A percentile compares a stretch with the other conserved stretches of the same genome.
phyloP scores from a whole-genome alignment of 2,113 vertebrate genomes.

The Heterochromis multidens region DNA sequence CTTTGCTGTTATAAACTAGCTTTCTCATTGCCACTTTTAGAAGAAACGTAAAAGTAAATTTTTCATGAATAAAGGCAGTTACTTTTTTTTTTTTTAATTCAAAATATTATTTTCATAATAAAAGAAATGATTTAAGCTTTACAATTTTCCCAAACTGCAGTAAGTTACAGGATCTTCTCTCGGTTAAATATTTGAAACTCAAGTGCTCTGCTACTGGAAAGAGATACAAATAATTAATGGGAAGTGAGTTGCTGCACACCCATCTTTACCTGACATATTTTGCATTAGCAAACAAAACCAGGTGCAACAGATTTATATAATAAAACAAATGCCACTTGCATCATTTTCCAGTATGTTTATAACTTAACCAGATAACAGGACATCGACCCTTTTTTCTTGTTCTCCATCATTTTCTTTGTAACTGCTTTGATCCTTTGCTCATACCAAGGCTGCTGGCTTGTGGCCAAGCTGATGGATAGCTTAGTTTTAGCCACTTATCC shows the following conservation, averaged over 20 bases:
- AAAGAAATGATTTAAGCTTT: too few species aligned
- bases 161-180: too few species aligned
- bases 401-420: not conserved
- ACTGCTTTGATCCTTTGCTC: not conserved
- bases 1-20: not conserved
- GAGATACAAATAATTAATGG: not conserved
- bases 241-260: not conserved
- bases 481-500: not conserved
- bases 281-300: not conserved
- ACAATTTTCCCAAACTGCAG: too few species aligned
- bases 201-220: too few species aligned
- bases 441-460: not conserved
- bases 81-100: not conserved
- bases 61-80: not conserved
- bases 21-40: not conserved
- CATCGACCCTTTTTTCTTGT: rapidly evolving
- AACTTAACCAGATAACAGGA: not conserved
- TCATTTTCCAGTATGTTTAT: not conserved
- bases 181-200: too few species aligned
- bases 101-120: too few species aligned
- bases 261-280: not conserved
- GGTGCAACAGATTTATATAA: not conserved
- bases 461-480: not conserved
- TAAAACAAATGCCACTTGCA: not conserved
- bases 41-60: not conserved